Evolutionary conservation across 2,888 invertebrate species (phyloP), one percentile per base, ranked within the genome.

Genomic region (Linnaemya tessellans): DNA sequence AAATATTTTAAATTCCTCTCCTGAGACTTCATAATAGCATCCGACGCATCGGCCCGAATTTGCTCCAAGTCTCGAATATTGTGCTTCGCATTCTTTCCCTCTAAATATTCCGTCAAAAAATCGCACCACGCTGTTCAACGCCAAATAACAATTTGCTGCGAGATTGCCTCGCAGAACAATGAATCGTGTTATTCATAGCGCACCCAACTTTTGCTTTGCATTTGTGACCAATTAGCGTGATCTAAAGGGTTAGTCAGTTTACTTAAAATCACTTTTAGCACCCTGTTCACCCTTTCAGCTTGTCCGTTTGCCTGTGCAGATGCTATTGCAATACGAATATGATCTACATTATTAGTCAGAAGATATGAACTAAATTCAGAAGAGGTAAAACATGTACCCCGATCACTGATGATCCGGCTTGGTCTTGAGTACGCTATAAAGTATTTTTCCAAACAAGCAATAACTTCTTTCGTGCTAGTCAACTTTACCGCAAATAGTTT

Each of bases 81-180:
- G n/a, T 30, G 13, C 0, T 18, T 18, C 0, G 5, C 2, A 35
- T 41, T 54, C 13, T 20, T 56, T 15, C 20, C 38, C 18, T 60
- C n/a, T 18, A 62, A 49, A 38, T 74, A 60, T 64, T 75, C 65
- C 5, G 75, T 56, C 7, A 86, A 49, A 62, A 71, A 9, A 30
- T 22, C 13, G 35, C 54, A 20, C 85, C 81, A 10, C 77, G 62
- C 56, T 83, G 86, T 9, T 58, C 67, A 67, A 67, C 70, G 10
- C 78, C 87, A 80, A 90, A 5, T 49, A 90, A 67, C 56, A 89
- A 56, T 60, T 80, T 87, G 84, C 88, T 88, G 1, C 89, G 89
- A 35, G 35, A 35, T 35, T 35, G 35, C 35, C 7, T 35, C 35
- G 35, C 35, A n/a, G n/a, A n/a, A n/a, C n/a, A n/a, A n/a, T n/a